A percentile compares a stretch with the other conserved stretches of the same genome.
Evolutionary conservation across 2,888 invertebrate species (phyloP).

Genomic region (Alentia gelatinosa): DNA sequence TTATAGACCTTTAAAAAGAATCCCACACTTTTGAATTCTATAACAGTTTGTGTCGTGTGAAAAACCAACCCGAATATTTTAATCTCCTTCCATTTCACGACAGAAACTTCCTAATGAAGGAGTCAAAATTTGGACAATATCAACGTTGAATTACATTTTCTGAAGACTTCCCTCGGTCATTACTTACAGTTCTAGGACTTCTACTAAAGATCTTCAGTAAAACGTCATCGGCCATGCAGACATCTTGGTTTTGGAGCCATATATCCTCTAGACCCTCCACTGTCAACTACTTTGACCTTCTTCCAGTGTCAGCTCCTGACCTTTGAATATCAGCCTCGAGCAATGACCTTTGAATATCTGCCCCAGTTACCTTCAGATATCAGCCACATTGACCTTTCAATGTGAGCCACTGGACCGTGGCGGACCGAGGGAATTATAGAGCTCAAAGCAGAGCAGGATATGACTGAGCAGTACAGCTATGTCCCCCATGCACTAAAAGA

Average conservation of each 20-base stretch:
- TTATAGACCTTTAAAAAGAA: too few relatives aligned
- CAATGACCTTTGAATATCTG: neutral
- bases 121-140: too few relatives aligned
- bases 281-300: conserved; percentile 1
- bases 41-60: too few relatives aligned
- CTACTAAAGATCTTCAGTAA: too few relatives aligned
- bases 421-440: neutral
- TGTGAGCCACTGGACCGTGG: neutral
- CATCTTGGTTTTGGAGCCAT: neutral
- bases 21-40: too few relatives aligned
- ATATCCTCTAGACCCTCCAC: neutral
- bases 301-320: conserved; percentile 1
- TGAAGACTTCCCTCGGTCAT: neutral
- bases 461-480: neutral
- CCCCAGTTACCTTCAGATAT: neutral
- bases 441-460: neutral
- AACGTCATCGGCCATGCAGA: neutral
- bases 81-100: too few relatives aligned
- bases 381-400: neutral
- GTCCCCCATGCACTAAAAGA: neutral
- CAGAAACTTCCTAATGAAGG: too few relatives aligned
- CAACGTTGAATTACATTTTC: too few relatives aligned
- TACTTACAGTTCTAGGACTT: neutral
- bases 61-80: too few relatives aligned
- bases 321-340: neutral